Evolutionary conservation across 2,888 invertebrate species (phyloP).

Genomic region (Mesoligia furuncula): DNA sequence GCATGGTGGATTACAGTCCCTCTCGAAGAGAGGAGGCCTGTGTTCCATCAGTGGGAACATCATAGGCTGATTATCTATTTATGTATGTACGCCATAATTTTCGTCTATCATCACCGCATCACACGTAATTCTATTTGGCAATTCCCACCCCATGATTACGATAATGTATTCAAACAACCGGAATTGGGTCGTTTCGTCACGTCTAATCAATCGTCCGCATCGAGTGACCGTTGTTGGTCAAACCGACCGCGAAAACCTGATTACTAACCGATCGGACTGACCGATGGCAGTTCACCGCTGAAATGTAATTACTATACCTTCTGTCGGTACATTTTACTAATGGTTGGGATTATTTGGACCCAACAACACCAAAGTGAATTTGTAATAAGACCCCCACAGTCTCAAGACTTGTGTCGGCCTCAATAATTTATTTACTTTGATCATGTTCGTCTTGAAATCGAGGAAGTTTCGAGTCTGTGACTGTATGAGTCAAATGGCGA

Average conservation of each 20-base stretch:
- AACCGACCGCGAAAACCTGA: slow-evolving; percentile 80
- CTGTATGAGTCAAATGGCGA: slow-evolving; percentile 64
- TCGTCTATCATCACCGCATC: not conserved
- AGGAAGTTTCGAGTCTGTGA: slow-evolving; percentile 69
- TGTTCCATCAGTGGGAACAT: not conserved
- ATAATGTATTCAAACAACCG: slow-evolving; percentile 56
- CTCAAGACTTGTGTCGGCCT: slow-evolving; percentile 78
- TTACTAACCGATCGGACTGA: slow-evolving; percentile 75
- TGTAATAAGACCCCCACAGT: slow-evolving; percentile 80
- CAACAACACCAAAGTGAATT: slow-evolving; percentile 83
- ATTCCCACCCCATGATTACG: slow-evolving; percentile 12
- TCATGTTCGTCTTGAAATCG: slow-evolving; percentile 70
- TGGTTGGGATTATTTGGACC: slow-evolving; percentile 79
- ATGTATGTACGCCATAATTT: not conserved
- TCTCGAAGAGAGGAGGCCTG: too few species aligned
- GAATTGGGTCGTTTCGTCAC: slow-evolving; percentile 64
- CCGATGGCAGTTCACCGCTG: slow-evolving; percentile 83
- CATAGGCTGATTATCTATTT: not conserved
- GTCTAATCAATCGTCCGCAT: slow-evolving; percentile 81
- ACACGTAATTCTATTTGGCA: slow-evolving; percentile 18
- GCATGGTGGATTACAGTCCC: too few species aligned
- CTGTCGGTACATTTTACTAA: slow-evolving; percentile 77
- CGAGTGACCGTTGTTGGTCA: slow-evolving; percentile 77
- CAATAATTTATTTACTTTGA: slow-evolving; percentile 82
- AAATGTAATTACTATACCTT: slow-evolving; percentile 83